Conservation (phyloP, 2,113 vertebrate species). For the Corynorhinus townsendii region DNA sequence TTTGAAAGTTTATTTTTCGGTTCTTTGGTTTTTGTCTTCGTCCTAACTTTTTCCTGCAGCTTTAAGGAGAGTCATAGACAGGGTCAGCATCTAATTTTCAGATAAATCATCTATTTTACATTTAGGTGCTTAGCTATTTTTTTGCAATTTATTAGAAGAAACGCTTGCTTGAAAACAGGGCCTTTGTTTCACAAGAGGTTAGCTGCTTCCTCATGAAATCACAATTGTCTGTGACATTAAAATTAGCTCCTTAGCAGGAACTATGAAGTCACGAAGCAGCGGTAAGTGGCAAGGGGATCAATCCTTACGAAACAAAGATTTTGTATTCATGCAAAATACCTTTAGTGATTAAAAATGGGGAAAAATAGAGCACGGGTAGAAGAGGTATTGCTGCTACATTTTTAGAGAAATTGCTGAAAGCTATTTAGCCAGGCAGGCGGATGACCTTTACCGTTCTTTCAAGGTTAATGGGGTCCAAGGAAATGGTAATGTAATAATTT, state of each 20-base stretch:
- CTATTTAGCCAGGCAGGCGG: neutral
- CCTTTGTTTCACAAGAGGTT: slow-evolving; percentile 12
- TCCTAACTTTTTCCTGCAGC: neutral
- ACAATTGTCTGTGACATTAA: slow-evolving; percentile 14
- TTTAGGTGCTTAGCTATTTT: neutral
- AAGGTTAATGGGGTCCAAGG: slow-evolving; percentile 25
- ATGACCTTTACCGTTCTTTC: slow-evolving; percentile 2
- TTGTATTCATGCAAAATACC: slow-evolving; percentile 15
- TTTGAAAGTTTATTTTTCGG: neutral
- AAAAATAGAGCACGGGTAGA: neutral
- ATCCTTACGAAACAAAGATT: neutral
- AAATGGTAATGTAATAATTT: neutral
- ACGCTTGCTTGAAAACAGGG: slow-evolving; percentile 30
- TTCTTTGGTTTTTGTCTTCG: neutral
- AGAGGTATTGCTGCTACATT: neutral
- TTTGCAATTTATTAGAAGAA: slow-evolving; percentile 33
- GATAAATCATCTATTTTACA: slow-evolving; percentile 12
- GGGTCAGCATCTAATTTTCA: neutral
- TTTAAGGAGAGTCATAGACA: slow-evolving; percentile 2
- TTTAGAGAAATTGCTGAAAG: slow-evolving; percentile 33
- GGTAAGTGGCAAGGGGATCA: neutral
- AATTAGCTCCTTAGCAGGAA: slow-evolving; percentile 22
- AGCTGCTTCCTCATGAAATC: slow-evolving; percentile 41
- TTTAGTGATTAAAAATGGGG: neutral
- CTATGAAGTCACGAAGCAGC: neutral